Evolutionary conservation across 2,888 invertebrate genomes (phyloP).

Genomic region (Vesta saturnalis): DNA sequence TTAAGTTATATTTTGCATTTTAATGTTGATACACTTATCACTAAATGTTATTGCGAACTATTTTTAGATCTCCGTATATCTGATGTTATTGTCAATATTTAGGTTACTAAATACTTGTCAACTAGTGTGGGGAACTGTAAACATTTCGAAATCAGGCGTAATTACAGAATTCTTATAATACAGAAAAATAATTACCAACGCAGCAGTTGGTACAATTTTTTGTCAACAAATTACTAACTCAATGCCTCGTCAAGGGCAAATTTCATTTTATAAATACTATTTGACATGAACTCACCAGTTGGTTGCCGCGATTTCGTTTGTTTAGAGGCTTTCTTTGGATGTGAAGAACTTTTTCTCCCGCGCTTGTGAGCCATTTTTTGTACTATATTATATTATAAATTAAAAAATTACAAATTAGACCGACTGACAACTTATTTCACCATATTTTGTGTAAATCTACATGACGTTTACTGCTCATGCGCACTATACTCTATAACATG

Average conservation of each 20-base stretch:
- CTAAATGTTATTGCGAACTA: no score
- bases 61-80: no score
- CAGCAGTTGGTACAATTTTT: slow-evolving; percentile 9
- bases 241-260: slow-evolving; percentile 26
- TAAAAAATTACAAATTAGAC: slow-evolving; percentile 13
- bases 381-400: slow-evolving; percentile 10
- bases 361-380: slow-evolving; percentile 41
- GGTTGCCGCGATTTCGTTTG: slow-evolving; percentile 34
- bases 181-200: background rate
- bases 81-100: no score
- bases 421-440: slow-evolving; percentile 23
- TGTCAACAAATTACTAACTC: slow-evolving; percentile 24
- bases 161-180: background rate
- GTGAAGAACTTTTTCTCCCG: slow-evolving; percentile 25
- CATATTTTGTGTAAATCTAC: slow-evolving; percentile 22
- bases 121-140: no score
- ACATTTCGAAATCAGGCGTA: no score
- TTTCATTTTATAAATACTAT: slow-evolving; percentile 14
- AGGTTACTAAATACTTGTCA: no score
- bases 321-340: slow-evolving; percentile 32
- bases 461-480: slow-evolving; percentile 20
- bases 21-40: no score
- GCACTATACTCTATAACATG: slow-evolving; percentile 15
- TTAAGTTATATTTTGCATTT: no score
- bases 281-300: slow-evolving; percentile 24